phyloP scores from a whole-genome alignment of 2,888 invertebrate genomes.

The Cancer borealis region DNA sequence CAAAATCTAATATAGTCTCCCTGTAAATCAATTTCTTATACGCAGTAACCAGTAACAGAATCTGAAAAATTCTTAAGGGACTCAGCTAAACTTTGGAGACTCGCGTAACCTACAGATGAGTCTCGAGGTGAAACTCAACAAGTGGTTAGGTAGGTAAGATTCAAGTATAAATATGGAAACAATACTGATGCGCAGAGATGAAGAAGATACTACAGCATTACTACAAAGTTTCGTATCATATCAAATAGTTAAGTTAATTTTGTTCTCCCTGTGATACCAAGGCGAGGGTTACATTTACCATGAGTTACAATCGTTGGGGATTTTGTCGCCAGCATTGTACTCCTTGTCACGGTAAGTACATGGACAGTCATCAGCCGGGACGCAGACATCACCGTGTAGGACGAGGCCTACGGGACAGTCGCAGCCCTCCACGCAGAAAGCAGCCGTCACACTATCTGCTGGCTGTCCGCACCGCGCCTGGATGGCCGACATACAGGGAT shows the following conservation, averaged over 20 bases:
- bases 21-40: background rate
- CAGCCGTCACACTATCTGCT: constrained; percentile 79
- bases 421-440: constrained; percentile 91
- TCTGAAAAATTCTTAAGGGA: background rate
- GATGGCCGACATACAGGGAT: constrained; percentile 87
- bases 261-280: background rate
- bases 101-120: background rate
- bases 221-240: background rate
- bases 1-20: background rate
- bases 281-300: constrained; percentile 82
- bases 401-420: constrained; percentile 91
- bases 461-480: constrained; percentile 87
- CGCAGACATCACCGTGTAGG: constrained; percentile 88
- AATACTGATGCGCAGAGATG: background rate
- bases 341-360: constrained; percentile 88
- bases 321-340: constrained; percentile 87
- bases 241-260: background rate
- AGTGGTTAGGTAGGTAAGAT: background rate
- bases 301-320: constrained; percentile 91
- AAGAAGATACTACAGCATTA: background rate
- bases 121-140: background rate
- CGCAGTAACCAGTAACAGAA: background rate
- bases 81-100: background rate
- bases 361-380: constrained; percentile 87
- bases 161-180: background rate